These are phyloP conservation scores for Oxyruncus cristatus DNA, from an alignment of 2,113 vertebrate species.

Conservation along the genomic window DNA sequence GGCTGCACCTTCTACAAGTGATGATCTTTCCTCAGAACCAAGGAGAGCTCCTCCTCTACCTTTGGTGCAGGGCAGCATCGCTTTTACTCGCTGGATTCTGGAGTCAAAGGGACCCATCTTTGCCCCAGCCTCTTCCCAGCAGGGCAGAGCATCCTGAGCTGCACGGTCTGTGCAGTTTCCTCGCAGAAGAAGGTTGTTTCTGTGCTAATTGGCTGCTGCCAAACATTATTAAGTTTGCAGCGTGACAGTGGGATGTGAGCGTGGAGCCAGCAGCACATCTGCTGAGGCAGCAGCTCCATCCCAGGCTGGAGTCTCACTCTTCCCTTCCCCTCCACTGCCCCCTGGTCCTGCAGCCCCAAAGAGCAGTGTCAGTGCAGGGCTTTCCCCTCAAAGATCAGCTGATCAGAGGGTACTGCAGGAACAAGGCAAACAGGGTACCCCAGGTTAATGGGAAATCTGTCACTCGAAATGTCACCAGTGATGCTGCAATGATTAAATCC, in stretches of 20 bases:
- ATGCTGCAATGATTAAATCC: not conserved
- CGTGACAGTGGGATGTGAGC: fast-evolving
- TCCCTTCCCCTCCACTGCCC: not conserved
- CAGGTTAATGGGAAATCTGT: conserved; percentile 21
- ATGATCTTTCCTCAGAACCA: not conserved
- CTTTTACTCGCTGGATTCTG: not conserved
- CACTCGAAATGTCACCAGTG: not conserved
- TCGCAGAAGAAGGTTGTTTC: not conserved
- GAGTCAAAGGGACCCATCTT: not conserved
- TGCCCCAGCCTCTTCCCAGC: not conserved
- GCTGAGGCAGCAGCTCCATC: not conserved
- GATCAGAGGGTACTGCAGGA: not conserved
- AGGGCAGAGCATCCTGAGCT: not conserved
- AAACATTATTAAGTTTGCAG: not conserved
- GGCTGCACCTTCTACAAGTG: not conserved
- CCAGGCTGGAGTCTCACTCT: fast-evolving
- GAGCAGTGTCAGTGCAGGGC: not conserved
- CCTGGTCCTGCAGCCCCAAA: not conserved
- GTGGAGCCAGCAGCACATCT: fast-evolving
- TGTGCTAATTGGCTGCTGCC: not conserved
- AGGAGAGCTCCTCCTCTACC: not conserved
- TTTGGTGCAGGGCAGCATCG: not conserved
- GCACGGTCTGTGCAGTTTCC: not conserved
- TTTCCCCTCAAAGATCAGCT: not conserved
- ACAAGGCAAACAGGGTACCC: not conserved